A percentile compares a stretch with the other conserved stretches of the same genome.
These are phyloP conservation scores for Digitonthophagus gazella DNA, from an alignment of 2,888 invertebrate genomes.

Conservation along the genomic window DNA sequence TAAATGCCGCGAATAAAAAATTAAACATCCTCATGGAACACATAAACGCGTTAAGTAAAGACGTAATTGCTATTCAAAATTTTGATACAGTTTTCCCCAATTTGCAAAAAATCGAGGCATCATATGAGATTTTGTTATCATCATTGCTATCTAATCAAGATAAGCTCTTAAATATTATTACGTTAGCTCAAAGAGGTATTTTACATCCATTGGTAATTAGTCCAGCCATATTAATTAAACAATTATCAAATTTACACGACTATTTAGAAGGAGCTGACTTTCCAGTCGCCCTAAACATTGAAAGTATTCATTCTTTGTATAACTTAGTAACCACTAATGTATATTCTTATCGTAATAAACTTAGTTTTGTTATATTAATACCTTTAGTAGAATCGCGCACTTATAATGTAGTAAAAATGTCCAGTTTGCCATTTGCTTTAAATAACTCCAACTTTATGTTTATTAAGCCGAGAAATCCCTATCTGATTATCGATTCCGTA, in stretches of 20 bases:
- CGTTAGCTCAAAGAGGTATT: conserved; percentile 12
- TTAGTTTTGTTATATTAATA: too few species aligned
- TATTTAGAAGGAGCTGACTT: too few species aligned
- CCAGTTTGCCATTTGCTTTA: too few species aligned
- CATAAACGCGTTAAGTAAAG: neutral
- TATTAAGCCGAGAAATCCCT: too few species aligned
- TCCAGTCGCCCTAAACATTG: too few species aligned
- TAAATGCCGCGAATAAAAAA: neutral
- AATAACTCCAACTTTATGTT: too few species aligned
- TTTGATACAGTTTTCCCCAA: neutral
- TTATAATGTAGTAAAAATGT: too few species aligned
- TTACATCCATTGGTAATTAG: conserved; percentile 8
- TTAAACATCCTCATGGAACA: neutral
- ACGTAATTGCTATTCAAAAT: neutral
- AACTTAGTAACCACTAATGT: too few species aligned
- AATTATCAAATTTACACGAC: neutral
- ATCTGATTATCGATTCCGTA: too few species aligned
- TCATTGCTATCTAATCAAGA: conserved; percentile 3
- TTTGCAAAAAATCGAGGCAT: conserved; percentile 1
- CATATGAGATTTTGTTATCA: conserved; percentile 1
- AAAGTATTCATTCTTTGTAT: too few species aligned
- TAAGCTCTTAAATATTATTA: conserved; percentile 5
- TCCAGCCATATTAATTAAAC: neutral
- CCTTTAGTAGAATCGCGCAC: too few species aligned
- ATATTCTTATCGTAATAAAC: too few species aligned